Base-by-base conservation (phyloP, 2,797 vertebrate genomes). In the Pipistrellus pipistrellus region DNA sequence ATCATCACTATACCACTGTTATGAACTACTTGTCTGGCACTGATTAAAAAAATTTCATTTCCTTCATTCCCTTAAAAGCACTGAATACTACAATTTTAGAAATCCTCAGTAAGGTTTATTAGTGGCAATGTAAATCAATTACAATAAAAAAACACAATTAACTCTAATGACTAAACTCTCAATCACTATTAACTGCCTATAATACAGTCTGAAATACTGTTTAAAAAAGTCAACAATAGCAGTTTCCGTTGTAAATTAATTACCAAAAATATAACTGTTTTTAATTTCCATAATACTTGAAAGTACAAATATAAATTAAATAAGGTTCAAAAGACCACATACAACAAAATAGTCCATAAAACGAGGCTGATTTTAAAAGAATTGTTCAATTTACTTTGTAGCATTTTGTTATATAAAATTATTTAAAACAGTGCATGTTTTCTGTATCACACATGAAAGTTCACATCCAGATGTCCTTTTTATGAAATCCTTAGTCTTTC, bases 261-360 rank as follows among this genome's bases (percentile, higher is more conserved):
- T 94, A 95, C 90, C 95, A 96, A 98, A 97, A 98, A 97, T 95
- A 98, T 96, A 98, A 98, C 92, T 86, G 35, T 86, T 96, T 97
- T 97, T 96, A 95, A 97, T 97, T 95, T 98, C 89, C 94, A 97
- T 97, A 98, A 90, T 91, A 97, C 96, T 97, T 98, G 68, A 97
- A 98, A 98, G 94, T 97, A 98, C 66, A 98, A 98, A 98, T 97
- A 98, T 96, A 98, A 98, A 97, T 98, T 98, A 98, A 98, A 96
- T 97, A 98, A 97, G 94, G 93, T 96, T 97, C 95, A 98, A 98
- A 98, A 96, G 85, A 81, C 59, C 94, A 97, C 96, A 96, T 97
- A 98, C 95, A 98, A 98, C 97, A 98, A 97, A 98, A 98, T 69
- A 95, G 59, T 95, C 94, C 97, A 95, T 96, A 98, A 92, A 98